Conservation (phyloP, 2,888 invertebrate genomes). For the Amorpha juglandis region DNA sequence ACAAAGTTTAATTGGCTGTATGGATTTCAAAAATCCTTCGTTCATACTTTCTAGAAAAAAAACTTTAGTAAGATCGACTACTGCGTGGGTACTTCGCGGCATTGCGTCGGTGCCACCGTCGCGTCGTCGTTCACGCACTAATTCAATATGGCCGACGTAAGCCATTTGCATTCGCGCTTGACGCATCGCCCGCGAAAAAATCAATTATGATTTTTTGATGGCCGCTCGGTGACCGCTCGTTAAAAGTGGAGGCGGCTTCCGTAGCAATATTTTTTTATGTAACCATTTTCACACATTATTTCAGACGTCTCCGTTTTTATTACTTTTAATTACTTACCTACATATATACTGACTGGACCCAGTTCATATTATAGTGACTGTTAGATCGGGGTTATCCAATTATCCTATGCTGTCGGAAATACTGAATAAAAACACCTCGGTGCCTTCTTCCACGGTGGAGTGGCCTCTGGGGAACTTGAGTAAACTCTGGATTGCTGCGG, state of each 20-base stretch:
- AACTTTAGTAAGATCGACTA: constrained; percentile 43
- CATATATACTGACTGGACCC: no score
- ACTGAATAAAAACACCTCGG: no score
- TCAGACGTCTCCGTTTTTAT: not conserved
- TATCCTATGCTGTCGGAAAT: no score
- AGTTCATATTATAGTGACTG: no score
- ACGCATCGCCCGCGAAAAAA: constrained; percentile 82
- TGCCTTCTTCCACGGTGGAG: no score
- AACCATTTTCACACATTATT: not conserved
- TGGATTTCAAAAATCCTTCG: not conserved
- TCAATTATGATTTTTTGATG: constrained; percentile 82
- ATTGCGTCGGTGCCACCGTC: constrained; percentile 55
- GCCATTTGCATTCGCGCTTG: constrained; percentile 82
- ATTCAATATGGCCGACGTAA: constrained; percentile 83
- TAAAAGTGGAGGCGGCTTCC: constrained; percentile 50
- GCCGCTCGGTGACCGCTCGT: constrained; percentile 54
- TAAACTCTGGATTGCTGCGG: no score
- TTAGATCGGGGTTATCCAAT: no score
- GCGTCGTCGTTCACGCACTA: constrained; percentile 74
- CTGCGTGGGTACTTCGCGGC: constrained; percentile 44
- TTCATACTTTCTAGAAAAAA: not conserved
- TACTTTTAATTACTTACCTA: no score
- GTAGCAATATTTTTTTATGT: not conserved
- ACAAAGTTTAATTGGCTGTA: not conserved
- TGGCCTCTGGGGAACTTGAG: no score